phyloP scores from a whole-genome alignment of 2,888 invertebrate genomes.

The Fragum fragum region DNA sequence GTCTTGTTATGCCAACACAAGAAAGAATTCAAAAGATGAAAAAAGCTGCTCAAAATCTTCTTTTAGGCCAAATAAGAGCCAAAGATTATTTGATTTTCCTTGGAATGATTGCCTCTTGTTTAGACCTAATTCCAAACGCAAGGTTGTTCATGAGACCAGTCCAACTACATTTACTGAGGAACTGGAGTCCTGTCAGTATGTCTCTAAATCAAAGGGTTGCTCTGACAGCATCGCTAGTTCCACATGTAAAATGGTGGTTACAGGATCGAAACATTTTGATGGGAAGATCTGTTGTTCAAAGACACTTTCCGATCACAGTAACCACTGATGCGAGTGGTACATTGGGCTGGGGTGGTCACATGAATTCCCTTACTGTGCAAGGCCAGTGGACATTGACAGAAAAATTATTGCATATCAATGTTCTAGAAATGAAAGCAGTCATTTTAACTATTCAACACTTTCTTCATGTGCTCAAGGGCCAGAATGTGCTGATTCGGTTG shows the following conservation, averaged over 20 bases:
- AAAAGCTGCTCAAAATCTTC: constrained; percentile 20
- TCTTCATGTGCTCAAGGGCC: constrained; percentile 15
- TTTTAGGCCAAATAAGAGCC: constrained; percentile 2
- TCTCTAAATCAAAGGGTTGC: constrained; percentile 21
- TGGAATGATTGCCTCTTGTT: constrained; percentile 46
- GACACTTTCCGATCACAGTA: constrained; percentile 5
- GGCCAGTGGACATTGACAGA: constrained; percentile 35
- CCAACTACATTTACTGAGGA: constrained; percentile 17
- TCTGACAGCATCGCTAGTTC: neutral
- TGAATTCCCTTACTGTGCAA: no score
- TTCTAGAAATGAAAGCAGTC: no score
- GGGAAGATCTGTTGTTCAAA: constrained; percentile 43
- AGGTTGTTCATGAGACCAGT: no score
- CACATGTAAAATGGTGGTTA: constrained; percentile 50
- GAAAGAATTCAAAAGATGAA: constrained; percentile 43
- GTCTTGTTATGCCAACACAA: constrained; percentile 35
- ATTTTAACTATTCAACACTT: constrained; percentile 24
- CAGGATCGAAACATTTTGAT: constrained; percentile 36
- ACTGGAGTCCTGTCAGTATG: constrained; percentile 23
- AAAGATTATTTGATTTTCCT: constrained; percentile 37
- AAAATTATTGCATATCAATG: constrained; percentile 43
- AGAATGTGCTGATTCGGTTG: constrained; percentile 34
- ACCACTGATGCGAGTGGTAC: constrained; percentile 48
- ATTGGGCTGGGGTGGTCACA: no score
- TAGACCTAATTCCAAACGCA: constrained; percentile 21